Percentiles rank a stretch among this genome's conserved stretches.
Evolutionary conservation across 2,797 vertebrate genomes (phyloP).

Genomic region (Danio albolineatus): DNA sequence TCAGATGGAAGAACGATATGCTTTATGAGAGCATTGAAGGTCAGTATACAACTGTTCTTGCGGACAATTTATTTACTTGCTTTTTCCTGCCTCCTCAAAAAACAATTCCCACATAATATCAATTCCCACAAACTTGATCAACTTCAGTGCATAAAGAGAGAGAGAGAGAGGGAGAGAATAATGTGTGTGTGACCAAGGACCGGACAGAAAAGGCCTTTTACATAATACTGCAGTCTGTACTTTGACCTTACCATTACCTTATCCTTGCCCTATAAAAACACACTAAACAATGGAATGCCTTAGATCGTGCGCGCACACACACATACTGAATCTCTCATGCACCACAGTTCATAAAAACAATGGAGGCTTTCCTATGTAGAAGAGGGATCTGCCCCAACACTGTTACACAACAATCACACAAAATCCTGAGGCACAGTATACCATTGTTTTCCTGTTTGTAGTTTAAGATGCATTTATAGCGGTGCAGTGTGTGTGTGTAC

Average conservation of each 20-base stretch:
- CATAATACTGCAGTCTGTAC: slow-evolving; percentile 51
- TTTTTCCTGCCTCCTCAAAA: slow-evolving; percentile 3
- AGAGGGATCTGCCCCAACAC: slow-evolving; percentile 61
- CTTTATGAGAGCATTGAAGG: neutral
- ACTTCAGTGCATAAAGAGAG: neutral
- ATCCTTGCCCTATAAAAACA: slow-evolving; percentile 74
- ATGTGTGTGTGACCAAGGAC: neutral
- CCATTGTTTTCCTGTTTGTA: neutral
- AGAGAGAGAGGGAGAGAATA: neutral
- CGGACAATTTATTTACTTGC: neutral
- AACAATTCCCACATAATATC: neutral
- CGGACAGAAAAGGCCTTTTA: slow-evolving; percentile 50
- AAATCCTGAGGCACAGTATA: neutral
- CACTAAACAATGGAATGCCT: slow-evolving; percentile 54
- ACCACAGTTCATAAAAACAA: slow-evolving; percentile 75
- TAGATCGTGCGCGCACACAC: neutral
- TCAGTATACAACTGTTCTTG: neutral
- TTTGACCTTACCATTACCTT: slow-evolving; percentile 77
- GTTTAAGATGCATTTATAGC: slow-evolving; percentile 6
- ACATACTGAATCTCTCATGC: slow-evolving; percentile 4
- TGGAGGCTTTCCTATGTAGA: slow-evolving; percentile 71
- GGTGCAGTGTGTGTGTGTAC: slow-evolving; percentile 21
- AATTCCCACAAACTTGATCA: neutral
- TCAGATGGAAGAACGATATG: neutral
- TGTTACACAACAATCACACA: slow-evolving; percentile 57